Percentiles rank a stretch among this genome's conserved stretches.
Evolutionary conservation across 53 echinoderm and acorn worm species (phyloP).

Genomic region (Stichopus horrens): DNA sequence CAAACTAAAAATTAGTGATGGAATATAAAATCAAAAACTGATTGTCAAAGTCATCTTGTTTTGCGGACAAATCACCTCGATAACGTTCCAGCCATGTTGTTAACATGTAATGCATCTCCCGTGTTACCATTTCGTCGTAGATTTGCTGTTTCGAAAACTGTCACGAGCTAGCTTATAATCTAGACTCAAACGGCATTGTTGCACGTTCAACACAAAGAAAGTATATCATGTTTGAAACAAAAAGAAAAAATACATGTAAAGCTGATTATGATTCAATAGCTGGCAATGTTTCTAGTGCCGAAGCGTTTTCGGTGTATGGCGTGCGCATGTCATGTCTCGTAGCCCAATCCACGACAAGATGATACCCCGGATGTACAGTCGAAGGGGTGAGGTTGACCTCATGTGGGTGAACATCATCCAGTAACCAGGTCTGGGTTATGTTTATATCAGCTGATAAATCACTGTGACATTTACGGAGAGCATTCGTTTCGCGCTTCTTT

Average conservation of each 20-base stretch:
- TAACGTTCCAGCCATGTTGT: too few species aligned
- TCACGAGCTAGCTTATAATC: background rate
- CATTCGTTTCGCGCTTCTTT: background rate
- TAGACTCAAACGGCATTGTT: background rate
- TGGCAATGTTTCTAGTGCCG: background rate
- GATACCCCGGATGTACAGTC: background rate
- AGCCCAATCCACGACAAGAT: background rate
- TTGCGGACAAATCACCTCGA: too few species aligned
- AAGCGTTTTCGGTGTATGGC: background rate
- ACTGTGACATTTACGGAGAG: conserved; percentile 37
- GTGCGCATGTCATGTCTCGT: background rate
- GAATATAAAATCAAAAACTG: background rate
- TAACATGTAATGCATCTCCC: too few species aligned
- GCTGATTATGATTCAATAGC: background rate
- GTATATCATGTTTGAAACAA: conserved; percentile 34
- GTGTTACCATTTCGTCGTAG: background rate
- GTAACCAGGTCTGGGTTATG: conserved; percentile 3
- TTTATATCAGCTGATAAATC: conserved; percentile 34
- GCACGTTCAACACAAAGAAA: conserved; percentile 39
- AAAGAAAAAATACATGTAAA: background rate
- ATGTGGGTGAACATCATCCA: conserved; percentile 10
- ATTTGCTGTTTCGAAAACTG: background rate
- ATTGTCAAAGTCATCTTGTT: too few species aligned
- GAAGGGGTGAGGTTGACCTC: background rate
- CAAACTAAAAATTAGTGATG: background rate